Conservation (phyloP, 1,140 invertebrate species). For the Zaprionus ornatus region DNA sequence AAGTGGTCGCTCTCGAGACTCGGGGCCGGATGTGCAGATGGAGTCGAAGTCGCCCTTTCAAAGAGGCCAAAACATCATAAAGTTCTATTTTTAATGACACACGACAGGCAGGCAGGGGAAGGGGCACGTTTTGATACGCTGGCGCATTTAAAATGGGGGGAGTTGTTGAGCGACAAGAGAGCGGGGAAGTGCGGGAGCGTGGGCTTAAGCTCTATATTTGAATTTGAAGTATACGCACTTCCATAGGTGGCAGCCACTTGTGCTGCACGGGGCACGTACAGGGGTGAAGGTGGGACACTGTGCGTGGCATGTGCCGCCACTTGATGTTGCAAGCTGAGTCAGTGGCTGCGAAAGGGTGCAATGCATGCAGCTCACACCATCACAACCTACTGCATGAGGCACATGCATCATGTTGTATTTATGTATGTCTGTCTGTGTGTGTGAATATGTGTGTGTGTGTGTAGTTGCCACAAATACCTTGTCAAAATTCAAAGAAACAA, state of each 20-base stretch:
- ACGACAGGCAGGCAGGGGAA: constrained; percentile 16
- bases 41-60: constrained; percentile 31
- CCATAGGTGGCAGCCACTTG: constrained; percentile 74
- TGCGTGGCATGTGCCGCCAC: constrained; percentile 67
- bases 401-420: constrained; percentile 14
- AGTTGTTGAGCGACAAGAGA: constrained; percentile 34
- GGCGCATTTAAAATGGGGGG: constrained; percentile 41
- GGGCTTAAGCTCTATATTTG: constrained; percentile 54
- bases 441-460: not conserved
- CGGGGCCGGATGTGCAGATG: constrained; percentile 64
- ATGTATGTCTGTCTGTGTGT: not conserved
- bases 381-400: constrained; percentile 18
- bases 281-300: not conserved
- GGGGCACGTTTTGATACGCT: constrained; percentile 20
- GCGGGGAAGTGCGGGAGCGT: not conserved
- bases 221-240: constrained; percentile 65
- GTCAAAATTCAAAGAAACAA: constrained; percentile 80
- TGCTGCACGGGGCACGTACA: not conserved
- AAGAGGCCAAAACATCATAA: constrained; percentile 67
- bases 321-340: constrained; percentile 40
- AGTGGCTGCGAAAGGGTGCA: constrained; percentile 51
- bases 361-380: constrained; percentile 17
- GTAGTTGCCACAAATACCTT: constrained; percentile 46
- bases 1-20: constrained; percentile 38
- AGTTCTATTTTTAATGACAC: constrained; percentile 72